A percentile compares a stretch with the other conserved stretches of the same genome.
These are phyloP conservation scores for Pomatorhinus ruficollis DNA, from an alignment of 2,113 vertebrate species.

Conservation along the genomic window DNA sequence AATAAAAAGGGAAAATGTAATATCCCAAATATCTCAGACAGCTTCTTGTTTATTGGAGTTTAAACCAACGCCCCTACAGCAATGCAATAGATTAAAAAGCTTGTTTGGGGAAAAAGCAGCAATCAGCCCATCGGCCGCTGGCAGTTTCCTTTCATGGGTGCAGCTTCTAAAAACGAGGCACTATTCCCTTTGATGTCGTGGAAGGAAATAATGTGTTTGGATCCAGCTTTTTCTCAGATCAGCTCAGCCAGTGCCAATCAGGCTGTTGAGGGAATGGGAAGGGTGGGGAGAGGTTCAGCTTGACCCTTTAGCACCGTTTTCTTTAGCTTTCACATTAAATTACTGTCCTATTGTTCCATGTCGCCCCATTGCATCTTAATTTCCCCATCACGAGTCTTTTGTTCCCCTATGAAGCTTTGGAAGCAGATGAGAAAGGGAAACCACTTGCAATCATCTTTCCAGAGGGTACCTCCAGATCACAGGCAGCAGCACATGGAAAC, in stretches of 20 bases:
- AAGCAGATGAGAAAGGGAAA: conserved; percentile 17
- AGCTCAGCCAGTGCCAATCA: neutral
- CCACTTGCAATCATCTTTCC: neutral
- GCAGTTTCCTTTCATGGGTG: accelerated
- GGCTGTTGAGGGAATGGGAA: neutral
- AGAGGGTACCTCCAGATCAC: neutral
- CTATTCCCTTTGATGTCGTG: conserved; percentile 48
- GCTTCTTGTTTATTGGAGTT: neutral
- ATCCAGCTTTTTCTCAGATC: neutral
- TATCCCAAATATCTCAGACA: neutral
- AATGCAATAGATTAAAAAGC: neutral
- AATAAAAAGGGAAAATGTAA: accelerated
- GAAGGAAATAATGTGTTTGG: neutral
- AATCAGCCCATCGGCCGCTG: accelerated
- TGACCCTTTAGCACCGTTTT: neutral
- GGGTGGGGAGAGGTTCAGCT: conserved; percentile 43
- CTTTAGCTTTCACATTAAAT: neutral
- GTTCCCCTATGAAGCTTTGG: conserved; percentile 10
- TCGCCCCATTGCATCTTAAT: neutral
- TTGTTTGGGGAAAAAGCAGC: neutral
- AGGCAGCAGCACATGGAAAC: neutral
- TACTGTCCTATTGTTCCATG: neutral
- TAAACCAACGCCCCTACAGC: neutral
- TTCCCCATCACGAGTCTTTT: neutral
- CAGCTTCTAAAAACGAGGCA: neutral